Evolutionary conservation across 2,888 invertebrate genomes (phyloP), one percentile per base, ranked within the genome.

Genomic region (Hydraecia micacea): DNA sequence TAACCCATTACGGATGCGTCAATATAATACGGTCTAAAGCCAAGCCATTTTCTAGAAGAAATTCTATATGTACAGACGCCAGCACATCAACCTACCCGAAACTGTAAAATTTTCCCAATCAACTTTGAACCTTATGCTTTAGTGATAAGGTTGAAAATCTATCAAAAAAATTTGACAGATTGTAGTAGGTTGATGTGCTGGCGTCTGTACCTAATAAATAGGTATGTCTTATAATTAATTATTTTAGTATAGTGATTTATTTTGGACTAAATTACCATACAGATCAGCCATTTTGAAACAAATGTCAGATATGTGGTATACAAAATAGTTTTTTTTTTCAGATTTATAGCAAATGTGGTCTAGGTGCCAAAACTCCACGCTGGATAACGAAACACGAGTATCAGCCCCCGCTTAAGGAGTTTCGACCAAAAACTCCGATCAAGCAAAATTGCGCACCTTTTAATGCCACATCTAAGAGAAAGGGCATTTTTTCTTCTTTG

Each of bases 371-470:
- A 86, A 90, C 93, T n/a, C 90, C 96, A 13, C 94, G 97, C 9
- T 97, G 95, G 93, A 77, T 90, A 62, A 84, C 88, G 2, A 95
- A 92, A 77, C 96, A 95, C 55, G 95, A 94, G 77, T 95, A 96
- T 80, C 97, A 97, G 80, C 96, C 97, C 0, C 97, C 96, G 0
- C 93, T 92, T 1, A 90, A 90, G 18, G 93, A 93, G 52, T 90
- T 88, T 0, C 88, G 91, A 0, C 90, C 89, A 1, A 81, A 85
- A 49, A 83, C 87, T 70, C 91, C 90, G 2, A 62, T 90, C 1
- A 88, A 88, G 32, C 92, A 94, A 77, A 95, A 95, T 85, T 96
- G 95, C 71, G 96, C 97, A 11, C 93, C 96, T 0, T 97, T 97
- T 85, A 97, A 97, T 85, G 92, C 95, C 6, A 95, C 95, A 0